Conservation (phyloP, 2,113 vertebrate genomes). For the Callithrix jacchus region DNA sequence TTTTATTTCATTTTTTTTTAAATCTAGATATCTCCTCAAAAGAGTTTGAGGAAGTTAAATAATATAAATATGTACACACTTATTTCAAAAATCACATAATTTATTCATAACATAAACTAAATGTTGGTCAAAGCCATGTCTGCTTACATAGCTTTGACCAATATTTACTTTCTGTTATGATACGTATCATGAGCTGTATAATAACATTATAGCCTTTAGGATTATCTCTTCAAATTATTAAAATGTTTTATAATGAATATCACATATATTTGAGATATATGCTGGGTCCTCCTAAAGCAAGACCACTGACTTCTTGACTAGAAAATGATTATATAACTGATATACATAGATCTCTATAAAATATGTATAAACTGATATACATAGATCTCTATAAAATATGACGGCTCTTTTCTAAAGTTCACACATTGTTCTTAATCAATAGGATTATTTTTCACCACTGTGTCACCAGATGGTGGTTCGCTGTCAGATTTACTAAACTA, state of each 20-base stretch:
- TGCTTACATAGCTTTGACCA: not conserved
- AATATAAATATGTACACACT: not conserved
- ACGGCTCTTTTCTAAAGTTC: conserved; percentile 52
- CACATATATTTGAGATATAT: not conserved
- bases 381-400: not conserved
- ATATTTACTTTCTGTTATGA: not conserved
- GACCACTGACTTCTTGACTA: not conserved
- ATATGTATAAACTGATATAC: not conserved
- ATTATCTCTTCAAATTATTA: not conserved
- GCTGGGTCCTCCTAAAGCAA: not conserved
- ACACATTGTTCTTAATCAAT: conserved; percentile 29
- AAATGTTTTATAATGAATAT: not conserved
- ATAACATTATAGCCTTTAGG: not conserved
- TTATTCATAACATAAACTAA: too few relatives aligned
- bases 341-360: not conserved
- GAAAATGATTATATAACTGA: not conserved
- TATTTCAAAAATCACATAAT: not conserved
- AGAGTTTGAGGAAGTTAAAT: not conserved
- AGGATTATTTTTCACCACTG: not conserved
- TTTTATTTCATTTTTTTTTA: not conserved
- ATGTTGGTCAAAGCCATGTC: not conserved
- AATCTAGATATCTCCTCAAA: not conserved
- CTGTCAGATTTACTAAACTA: conserved; percentile 43
- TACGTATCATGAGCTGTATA: not conserved
- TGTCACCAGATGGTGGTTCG: conserved; percentile 30